Percentiles rank a stretch among this genome's conserved stretches.
These are phyloP conservation scores for Acanthornis magna DNA, from an alignment of 2,797 vertebrate genomes.

Conservation along the genomic window DNA sequence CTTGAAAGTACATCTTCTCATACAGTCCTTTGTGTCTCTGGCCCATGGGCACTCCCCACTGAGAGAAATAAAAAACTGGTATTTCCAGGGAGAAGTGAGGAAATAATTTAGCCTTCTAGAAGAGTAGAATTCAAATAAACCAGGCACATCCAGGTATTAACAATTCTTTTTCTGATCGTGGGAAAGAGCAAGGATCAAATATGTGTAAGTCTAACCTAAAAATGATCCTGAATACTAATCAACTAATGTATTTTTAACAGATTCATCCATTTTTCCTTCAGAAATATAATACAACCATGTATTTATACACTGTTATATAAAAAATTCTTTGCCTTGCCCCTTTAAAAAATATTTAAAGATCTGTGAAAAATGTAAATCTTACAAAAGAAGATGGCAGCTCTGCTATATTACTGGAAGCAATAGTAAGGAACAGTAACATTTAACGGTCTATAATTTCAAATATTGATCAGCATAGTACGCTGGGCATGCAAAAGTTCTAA, in stretches of 20 bases:
- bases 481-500: neutral
- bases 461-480: neutral
- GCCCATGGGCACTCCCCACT: neutral
- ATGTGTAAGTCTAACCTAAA: neutral
- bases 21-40: neutral
- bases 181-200: constrained; percentile 1
- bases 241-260: neutral
- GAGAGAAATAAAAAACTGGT: neutral
- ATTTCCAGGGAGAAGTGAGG: neutral
- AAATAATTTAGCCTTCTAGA: neutral
- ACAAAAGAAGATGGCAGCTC: neutral
- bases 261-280: neutral
- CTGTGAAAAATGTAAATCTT: neutral
- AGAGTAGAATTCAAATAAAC: neutral
- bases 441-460: neutral
- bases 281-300: neutral
- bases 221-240: neutral
- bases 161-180: neutral
- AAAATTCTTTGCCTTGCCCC: neutral
- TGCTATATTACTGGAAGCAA: neutral
- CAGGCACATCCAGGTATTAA: neutral
- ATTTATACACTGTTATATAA: neutral
- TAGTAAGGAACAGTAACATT: neutral
- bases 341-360: constrained; percentile 2
- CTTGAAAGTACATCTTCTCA: neutral